Conservation (phyloP, 2,888 invertebrate genomes). For the Buathra laborator region DNA sequence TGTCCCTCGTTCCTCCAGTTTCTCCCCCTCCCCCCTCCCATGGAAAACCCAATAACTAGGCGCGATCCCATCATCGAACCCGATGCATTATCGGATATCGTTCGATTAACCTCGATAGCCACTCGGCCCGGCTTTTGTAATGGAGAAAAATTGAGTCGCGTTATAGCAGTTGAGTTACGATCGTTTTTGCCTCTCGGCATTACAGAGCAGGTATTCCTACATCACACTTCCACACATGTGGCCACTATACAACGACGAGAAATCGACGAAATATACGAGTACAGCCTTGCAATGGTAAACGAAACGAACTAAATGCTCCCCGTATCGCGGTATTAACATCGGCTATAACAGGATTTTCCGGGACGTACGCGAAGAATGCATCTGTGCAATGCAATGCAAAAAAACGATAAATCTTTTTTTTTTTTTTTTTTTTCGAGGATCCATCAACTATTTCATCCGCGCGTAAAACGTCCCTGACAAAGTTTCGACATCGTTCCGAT, state of each 20-base stretch:
- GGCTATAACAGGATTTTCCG: constrained; percentile 5
- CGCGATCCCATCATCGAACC: constrained; percentile 61
- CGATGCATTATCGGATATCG: constrained; percentile 66
- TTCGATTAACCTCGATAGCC: constrained; percentile 67
- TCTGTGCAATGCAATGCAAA: not conserved
- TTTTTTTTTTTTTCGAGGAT: not conserved
- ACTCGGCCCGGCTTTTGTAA: constrained; percentile 66
- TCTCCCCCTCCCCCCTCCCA: constrained; percentile 27
- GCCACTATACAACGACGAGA: not conserved
- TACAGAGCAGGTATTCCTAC: constrained; percentile 9
- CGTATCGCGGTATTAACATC: constrained; percentile 2
- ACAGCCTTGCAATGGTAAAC: not conserved
- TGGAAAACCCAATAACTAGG: constrained; percentile 59
- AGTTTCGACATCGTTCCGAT: not conserved
- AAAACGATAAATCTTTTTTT: not conserved
- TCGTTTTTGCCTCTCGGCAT: constrained; percentile 42
- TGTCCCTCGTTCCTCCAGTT: constrained; percentile 8
- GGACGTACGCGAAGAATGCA: not conserved
- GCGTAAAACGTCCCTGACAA: not conserved
- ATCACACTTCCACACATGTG: not conserved
- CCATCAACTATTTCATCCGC: not conserved
- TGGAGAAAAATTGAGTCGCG: constrained; percentile 65
- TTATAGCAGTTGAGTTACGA: constrained; percentile 61
- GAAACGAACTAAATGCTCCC: not conserved
- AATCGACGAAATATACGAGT: not conserved